Evolutionary conservation across 2,888 invertebrate genomes (phyloP).

Genomic region (Zele albiditarsus): DNA sequence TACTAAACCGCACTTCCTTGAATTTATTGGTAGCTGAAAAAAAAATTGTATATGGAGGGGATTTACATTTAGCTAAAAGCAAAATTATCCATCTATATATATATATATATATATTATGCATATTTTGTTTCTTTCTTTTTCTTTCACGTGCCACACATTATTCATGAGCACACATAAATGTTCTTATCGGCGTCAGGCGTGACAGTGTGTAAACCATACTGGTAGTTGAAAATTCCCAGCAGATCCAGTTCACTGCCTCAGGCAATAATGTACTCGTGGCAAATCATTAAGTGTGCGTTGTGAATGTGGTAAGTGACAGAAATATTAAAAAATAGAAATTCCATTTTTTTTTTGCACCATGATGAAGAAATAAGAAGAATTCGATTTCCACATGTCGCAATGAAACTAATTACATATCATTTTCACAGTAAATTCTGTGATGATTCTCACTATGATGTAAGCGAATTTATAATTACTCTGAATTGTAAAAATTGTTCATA

Average conservation of each 20-base stretch:
- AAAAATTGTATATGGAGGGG: neutral
- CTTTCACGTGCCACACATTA: constrained; percentile 13
- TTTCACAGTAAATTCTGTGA: too few relatives aligned
- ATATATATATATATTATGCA: neutral
- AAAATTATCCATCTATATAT: constrained; percentile 6
- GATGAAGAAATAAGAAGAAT: neutral
- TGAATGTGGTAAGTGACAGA: constrained; percentile 16
- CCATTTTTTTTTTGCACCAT: neutral
- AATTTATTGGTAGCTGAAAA: neutral
- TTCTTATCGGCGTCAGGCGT: constrained; percentile 30
- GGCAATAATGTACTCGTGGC: constrained; percentile 22
- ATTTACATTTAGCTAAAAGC: constrained; percentile 2
- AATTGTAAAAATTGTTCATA: too few relatives aligned
- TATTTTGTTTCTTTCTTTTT: constrained; percentile 7
- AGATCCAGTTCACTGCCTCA: constrained; percentile 26
- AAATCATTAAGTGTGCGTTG: neutral
- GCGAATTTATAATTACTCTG: too few relatives aligned
- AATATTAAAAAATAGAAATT: neutral
- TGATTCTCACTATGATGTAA: too few relatives aligned
- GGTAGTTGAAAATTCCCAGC: constrained; percentile 25
- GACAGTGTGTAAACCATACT: constrained; percentile 16
- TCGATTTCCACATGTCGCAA: too few relatives aligned
- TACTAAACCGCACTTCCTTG: neutral
- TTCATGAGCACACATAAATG: constrained; percentile 30
- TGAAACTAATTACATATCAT: too few relatives aligned